Percentiles rank a stretch among this genome's conserved stretches.
These are phyloP conservation scores for Drosophila atroscutellata DNA, from an alignment of 2,888 invertebrate species.

Conservation along the genomic window DNA sequence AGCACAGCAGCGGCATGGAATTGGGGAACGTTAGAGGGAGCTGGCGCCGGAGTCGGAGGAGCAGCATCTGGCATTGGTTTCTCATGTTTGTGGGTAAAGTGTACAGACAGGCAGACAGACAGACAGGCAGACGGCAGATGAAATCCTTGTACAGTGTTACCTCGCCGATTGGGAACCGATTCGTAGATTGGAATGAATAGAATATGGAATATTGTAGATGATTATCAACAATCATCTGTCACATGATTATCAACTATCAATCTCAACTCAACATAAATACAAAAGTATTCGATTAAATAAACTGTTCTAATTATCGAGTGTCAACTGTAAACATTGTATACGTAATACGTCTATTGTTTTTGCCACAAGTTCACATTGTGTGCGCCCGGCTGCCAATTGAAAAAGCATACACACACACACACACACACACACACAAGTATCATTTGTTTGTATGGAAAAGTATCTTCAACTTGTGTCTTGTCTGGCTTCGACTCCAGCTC, in stretches of 20 bases:
- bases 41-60: neutral
- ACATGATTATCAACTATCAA: neutral
- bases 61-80: slow-evolving; percentile 52
- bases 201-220: neutral
- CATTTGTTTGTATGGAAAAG: slow-evolving; percentile 1
- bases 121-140: neutral
- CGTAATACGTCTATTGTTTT: slow-evolving; percentile 35
- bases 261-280: neutral
- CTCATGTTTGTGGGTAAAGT: slow-evolving; percentile 44
- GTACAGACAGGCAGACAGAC: slow-evolving; percentile 6
- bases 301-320: neutral
- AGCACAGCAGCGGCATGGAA: neutral
- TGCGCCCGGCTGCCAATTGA: slow-evolving; percentile 9
- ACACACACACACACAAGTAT: neutral
- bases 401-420: slow-evolving; percentile 10
- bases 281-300: neutral
- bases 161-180: neutral
- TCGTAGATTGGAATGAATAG: neutral
- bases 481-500: slow-evolving; percentile 14
- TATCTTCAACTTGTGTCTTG: slow-evolving; percentile 21
- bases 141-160: slow-evolving; percentile 18
- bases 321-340: slow-evolving; percentile 11
- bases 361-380: slow-evolving; percentile 33
- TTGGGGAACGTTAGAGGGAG: neutral
- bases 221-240: neutral